phyloP scores from a whole-genome alignment of 2,888 invertebrate genomes.

The Colletes collaris region DNA sequence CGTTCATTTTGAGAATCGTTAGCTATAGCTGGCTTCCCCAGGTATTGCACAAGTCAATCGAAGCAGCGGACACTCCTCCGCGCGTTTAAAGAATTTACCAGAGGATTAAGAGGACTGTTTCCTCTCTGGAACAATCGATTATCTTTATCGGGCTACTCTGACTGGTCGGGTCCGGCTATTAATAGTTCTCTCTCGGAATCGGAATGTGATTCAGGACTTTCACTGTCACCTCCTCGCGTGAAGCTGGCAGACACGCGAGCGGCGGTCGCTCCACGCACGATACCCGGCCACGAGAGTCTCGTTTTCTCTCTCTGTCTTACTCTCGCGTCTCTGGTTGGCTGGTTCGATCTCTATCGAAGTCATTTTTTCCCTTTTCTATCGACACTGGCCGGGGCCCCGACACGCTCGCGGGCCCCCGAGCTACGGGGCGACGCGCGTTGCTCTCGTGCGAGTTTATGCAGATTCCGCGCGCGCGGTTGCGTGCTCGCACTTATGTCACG shows the following conservation, averaged over 20 bases:
- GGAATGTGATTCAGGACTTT: constrained; percentile 78
- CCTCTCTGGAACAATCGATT: constrained; percentile 46
- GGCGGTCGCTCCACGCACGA: constrained; percentile 53
- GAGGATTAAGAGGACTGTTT: constrained; percentile 18
- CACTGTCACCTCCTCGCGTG: constrained; percentile 78
- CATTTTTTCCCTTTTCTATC: constrained; percentile 21
- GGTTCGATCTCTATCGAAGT: constrained; percentile 10
- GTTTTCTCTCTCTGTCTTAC: constrained; percentile 14
- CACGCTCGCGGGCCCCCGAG: not conserved
- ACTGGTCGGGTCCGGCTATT: constrained; percentile 68
- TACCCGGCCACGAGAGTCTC: constrained; percentile 32
- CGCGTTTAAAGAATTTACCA: no score
- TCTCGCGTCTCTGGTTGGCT: not conserved
- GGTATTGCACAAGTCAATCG: not conserved
- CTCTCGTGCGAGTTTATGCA: constrained; percentile 24
- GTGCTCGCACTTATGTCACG: constrained; percentile 68
- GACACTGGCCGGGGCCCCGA: not conserved
- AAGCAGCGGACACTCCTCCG: not conserved
- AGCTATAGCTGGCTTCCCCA: no score
- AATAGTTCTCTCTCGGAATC: constrained; percentile 67
- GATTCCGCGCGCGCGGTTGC: constrained; percentile 53
- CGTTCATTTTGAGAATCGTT: no score
- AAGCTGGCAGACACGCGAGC: constrained; percentile 66
- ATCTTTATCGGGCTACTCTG: constrained; percentile 65
- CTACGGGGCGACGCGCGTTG: constrained; percentile 2